These are phyloP conservation scores for Machimus rusticus DNA, from an alignment of 2,888 invertebrate genomes.

Conservation along the genomic window DNA sequence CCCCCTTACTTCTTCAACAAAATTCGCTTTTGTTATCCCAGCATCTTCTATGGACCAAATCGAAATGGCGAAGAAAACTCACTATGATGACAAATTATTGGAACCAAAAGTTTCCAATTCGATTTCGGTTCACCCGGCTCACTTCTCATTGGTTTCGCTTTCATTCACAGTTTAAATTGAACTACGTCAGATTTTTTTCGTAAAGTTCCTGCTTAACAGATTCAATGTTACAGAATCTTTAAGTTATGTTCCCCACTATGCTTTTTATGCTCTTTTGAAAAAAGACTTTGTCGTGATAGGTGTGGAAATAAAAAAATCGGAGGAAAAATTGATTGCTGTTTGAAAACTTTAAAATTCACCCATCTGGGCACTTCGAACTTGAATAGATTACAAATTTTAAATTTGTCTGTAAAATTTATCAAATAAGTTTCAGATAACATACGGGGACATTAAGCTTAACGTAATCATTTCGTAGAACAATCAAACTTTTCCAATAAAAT, in stretches of 20 bases:
- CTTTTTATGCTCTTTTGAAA: neutral
- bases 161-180: neutral
- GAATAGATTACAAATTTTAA: neutral
- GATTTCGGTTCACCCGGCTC: neutral
- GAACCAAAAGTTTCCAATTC: slow-evolving; percentile 9
- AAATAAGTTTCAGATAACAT: neutral
- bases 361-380: neutral
- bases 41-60: neutral
- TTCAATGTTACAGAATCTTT: neutral
- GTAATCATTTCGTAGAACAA: neutral
- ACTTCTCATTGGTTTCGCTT: neutral
- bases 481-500: neutral
- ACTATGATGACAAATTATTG: slow-evolving; percentile 12
- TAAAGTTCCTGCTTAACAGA: neutral
- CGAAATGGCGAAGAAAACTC: neutral
- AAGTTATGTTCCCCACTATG: neutral
- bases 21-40: neutral
- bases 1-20: neutral
- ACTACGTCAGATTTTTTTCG: neutral
- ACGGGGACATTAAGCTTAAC: neutral
- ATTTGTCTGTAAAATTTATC: neutral
- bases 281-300: neutral
- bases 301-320: neutral
- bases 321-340: neutral
- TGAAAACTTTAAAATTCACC: neutral